phyloP scores from a whole-genome alignment of 2,113 vertebrate species.

The Chlorocebus sabaeus region DNA sequence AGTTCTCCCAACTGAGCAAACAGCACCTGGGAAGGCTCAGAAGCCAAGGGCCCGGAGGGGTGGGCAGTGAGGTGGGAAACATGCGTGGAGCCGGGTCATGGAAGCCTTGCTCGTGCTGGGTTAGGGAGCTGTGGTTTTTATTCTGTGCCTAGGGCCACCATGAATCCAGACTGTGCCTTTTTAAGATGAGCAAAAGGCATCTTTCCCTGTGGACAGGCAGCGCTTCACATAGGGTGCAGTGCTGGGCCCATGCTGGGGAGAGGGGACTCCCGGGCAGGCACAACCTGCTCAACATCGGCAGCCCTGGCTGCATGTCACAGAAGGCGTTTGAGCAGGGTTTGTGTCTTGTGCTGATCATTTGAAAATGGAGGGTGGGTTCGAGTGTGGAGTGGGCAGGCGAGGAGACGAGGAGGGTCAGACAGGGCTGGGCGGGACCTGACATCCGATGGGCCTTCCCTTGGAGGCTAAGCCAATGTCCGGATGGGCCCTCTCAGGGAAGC shows the following conservation, averaged over 20 bases:
- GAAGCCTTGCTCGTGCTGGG: background rate
- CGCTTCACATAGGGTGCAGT: background rate
- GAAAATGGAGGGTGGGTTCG: background rate
- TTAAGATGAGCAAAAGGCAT: background rate
- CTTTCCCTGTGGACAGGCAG: background rate
- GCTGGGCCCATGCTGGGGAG: background rate
- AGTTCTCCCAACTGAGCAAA: background rate
- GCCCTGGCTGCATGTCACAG: background rate
- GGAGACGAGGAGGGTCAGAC: background rate
- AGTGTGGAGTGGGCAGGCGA: background rate
- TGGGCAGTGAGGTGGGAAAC: background rate
- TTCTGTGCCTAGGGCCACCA: background rate
- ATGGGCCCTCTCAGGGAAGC: background rate
- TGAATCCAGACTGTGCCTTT: background rate
- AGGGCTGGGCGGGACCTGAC: no score
- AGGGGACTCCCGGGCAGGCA: background rate
- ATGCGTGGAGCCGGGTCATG: background rate
- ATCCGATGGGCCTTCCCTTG: no score
- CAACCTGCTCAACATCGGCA: background rate
- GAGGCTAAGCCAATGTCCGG: no score
- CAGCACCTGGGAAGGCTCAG: background rate
- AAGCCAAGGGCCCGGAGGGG: background rate
- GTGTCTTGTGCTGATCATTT: background rate
- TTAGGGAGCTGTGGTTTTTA: background rate
- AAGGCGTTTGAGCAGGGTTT: background rate